Conservation (phyloP, 2,113 vertebrate species). For the Coregonus clupeaformis region DNA sequence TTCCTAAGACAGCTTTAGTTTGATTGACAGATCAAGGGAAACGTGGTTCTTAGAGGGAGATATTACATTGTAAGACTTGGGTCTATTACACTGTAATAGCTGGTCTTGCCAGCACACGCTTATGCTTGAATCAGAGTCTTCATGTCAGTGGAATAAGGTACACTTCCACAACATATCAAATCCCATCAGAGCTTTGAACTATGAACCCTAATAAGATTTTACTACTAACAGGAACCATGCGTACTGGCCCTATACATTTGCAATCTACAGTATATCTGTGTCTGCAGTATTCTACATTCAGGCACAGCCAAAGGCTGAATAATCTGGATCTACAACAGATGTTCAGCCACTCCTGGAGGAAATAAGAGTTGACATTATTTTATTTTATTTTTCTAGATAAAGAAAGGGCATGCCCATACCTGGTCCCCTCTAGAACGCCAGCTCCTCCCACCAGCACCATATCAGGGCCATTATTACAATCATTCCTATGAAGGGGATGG, state of each 20-base stretch:
- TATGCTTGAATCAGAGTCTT: neutral
- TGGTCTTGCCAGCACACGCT: neutral
- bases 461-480: constrained; percentile 92
- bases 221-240: neutral
- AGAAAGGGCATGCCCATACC: constrained; percentile 80
- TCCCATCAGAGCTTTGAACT: neutral
- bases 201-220: neutral
- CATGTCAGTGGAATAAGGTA: neutral
- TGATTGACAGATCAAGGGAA: neutral
- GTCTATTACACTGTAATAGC: neutral
- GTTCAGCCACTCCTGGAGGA: neutral
- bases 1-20: too few species aligned
- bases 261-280: neutral
- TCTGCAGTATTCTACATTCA: neutral
- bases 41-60: neutral
- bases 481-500: constrained; percentile 87
- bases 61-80: too few species aligned
- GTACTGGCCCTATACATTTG: neutral
- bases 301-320: too few species aligned
- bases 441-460: constrained; percentile 95
- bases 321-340: neutral
- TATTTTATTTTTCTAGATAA: constrained; percentile 38
- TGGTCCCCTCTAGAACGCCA: constrained; percentile 82
- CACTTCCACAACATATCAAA: neutral
- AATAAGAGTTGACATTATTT: neutral